Evolutionary conservation across 2,797 vertebrate species (phyloP), one percentile per base, ranked within the genome.

Genomic region (Chelmon rostratus): DNA sequence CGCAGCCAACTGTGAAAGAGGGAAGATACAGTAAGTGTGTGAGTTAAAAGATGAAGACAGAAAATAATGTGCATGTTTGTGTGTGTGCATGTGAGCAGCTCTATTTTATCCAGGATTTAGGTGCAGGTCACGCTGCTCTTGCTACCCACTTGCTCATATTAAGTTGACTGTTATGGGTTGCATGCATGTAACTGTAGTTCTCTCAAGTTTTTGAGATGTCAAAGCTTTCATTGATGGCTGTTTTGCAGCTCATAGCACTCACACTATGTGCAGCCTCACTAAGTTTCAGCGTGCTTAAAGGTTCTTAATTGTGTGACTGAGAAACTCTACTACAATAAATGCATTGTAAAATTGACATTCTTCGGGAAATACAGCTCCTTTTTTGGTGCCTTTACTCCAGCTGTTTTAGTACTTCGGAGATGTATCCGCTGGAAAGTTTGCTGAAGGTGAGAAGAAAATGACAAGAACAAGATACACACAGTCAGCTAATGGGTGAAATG

Each of bases 401-500:
- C 54, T 52, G 6, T 76, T 53, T 12, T 8, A 69, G 74, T 5
- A 15, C 6, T 53, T 44, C 25, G n/a, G 23, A 38, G 25, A 66
- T 52, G 1, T 13, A 18, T 47, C 53, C 16, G 44, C 31, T 37
- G 50, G 69, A 49, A 81, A 71, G 18, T 61, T 61, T 81, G 58
- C 73, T n/a, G 61, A 66, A 69, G 61, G 38, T 65, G 69, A 79
- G 49, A 57, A 50, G 8, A 53, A 70, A 80, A 64, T 46, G 25
- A 62, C 21, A 23, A 31, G 46, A 47, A 33, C 16, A 42, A 31
- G 62, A 69, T 21, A 15, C 23, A 21, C n/a, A 23, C 25, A 65
- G 15, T 76, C 61, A 74, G 82, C 66, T 76, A 71, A 78, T 71
- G 69, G 66, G 90, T 79, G 79, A 85, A 89, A 79, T 78, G 73